Percentiles rank a stretch among this genome's conserved stretches.
phyloP scores from a whole-genome alignment of 2,113 vertebrate species.

The Ochotona curzoniae region DNA sequence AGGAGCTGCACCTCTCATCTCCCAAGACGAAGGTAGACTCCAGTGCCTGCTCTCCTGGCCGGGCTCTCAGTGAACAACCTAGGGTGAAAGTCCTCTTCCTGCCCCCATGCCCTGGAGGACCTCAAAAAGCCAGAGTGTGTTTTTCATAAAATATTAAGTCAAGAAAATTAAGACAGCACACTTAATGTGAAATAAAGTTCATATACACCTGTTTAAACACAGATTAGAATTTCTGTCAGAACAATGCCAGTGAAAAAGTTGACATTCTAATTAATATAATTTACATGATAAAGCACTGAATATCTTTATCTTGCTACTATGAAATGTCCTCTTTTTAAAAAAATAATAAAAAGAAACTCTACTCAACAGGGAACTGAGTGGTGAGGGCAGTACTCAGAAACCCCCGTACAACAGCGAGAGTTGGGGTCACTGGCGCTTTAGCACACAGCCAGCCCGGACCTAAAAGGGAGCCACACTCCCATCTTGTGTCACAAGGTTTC shows the following conservation, averaged over 20 bases:
- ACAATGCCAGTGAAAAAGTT: conserved; percentile 85
- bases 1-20: neutral
- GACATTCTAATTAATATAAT: conserved; percentile 87
- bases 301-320: conserved; percentile 82
- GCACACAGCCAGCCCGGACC: neutral
- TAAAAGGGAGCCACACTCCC: neutral
- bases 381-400: conserved; percentile 73
- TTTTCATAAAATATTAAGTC: conserved; percentile 79
- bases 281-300: conserved; percentile 84
- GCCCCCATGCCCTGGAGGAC: conserved; percentile 71
- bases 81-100: conserved; percentile 35
- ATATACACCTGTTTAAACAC: conserved; percentile 88
- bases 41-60: neutral
- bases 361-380: conserved; percentile 49
- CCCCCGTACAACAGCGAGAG: conserved; percentile 44
- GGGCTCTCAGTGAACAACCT: conserved; percentile 5
- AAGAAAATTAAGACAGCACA: conserved; percentile 83
- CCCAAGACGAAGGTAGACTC: neutral
- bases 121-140: conserved; percentile 72
- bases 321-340: conserved; percentile 78
- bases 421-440: conserved; percentile 55
- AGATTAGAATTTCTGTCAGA: conserved; percentile 88
- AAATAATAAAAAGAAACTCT: conserved; percentile 62
- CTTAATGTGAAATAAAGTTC: conserved; percentile 86
- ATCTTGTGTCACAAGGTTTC: neutral